These are phyloP conservation scores for Psococerastis gibbosa DNA, from an alignment of 2,888 invertebrate genomes.

Conservation along the genomic window DNA sequence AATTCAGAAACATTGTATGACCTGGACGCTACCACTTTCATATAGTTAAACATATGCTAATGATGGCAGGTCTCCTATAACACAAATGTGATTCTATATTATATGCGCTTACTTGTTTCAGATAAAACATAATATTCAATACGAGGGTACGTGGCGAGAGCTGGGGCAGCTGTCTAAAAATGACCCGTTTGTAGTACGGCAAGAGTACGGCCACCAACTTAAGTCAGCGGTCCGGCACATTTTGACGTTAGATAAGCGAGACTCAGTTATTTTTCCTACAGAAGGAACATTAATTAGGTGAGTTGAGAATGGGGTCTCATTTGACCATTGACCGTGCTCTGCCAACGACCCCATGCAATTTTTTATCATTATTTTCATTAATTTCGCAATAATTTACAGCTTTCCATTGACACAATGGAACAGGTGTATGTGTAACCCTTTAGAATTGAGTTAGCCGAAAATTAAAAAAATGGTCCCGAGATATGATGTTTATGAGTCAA, in stretches of 20 bases:
- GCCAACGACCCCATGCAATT: too few species aligned
- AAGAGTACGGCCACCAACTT: slow-evolving; percentile 74
- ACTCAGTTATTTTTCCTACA: slow-evolving; percentile 61
- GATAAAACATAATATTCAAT: slow-evolving; percentile 70
- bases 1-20: too few species aligned
- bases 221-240: slow-evolving; percentile 76
- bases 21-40: too few species aligned
- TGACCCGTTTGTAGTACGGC: slow-evolving; percentile 67
- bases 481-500: too few species aligned
- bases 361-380: too few species aligned
- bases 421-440: neutral
- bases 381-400: neutral
- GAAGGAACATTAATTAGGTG: slow-evolving; percentile 46
- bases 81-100: neutral
- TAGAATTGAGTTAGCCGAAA: too few species aligned
- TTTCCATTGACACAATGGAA: too few species aligned
- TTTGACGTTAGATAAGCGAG: slow-evolving; percentile 56
- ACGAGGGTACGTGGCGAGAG: slow-evolving; percentile 72
- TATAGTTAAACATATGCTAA: too few species aligned
- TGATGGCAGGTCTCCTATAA: too few species aligned
- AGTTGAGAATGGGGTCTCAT: too few species aligned
- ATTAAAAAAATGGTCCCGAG: too few species aligned
- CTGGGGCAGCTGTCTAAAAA: slow-evolving; percentile 48
- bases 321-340: too few species aligned
- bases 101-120: slow-evolving; percentile 21